phyloP scores from a whole-genome alignment of 1,140 invertebrate species.

The Centruroides sculpturatus region DNA sequence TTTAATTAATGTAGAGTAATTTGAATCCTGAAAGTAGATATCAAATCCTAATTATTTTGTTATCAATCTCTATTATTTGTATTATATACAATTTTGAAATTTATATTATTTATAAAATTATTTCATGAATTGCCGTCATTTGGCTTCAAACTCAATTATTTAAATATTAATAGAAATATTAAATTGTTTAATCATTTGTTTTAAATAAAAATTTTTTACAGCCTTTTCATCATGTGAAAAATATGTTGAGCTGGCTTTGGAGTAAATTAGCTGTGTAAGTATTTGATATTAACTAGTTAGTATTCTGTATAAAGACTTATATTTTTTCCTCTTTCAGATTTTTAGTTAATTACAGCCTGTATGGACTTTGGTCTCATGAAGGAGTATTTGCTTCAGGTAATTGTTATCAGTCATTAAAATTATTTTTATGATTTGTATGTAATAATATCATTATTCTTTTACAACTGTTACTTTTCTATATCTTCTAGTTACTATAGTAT shows the following conservation, averaged over 20 bases:
- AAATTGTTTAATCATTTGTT: slow-evolving; percentile 1
- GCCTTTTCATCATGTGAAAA: slow-evolving; percentile 14
- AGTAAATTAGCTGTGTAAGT: slow-evolving; percentile 16
- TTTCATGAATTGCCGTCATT: too few relatives aligned
- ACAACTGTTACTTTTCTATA: too few relatives aligned
- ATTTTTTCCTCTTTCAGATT: slow-evolving; percentile 2
- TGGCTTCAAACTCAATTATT: too few relatives aligned
- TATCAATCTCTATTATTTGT: too few relatives aligned
- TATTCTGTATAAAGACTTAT: neutral
- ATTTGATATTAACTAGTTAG: neutral
- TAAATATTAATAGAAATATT: too few relatives aligned
- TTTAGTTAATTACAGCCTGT: slow-evolving; percentile 8
- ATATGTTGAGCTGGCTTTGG: slow-evolving; percentile 13
- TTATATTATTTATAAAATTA: too few relatives aligned
- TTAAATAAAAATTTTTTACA: neutral
- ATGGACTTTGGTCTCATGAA: slow-evolving; percentile 13
- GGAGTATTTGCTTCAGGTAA: slow-evolving; percentile 10
- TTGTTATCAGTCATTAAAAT: neutral
- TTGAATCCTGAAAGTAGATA: too few relatives aligned
- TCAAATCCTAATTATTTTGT: too few relatives aligned
- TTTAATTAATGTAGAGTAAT: too few relatives aligned
- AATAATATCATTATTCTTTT: too few relatives aligned
- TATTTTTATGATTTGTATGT: neutral
- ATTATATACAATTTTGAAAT: too few relatives aligned
- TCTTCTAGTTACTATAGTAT: too few relatives aligned